Conservation (phyloP, 2,888 invertebrate genomes). For the Drosophila suboccidentalis region DNA sequence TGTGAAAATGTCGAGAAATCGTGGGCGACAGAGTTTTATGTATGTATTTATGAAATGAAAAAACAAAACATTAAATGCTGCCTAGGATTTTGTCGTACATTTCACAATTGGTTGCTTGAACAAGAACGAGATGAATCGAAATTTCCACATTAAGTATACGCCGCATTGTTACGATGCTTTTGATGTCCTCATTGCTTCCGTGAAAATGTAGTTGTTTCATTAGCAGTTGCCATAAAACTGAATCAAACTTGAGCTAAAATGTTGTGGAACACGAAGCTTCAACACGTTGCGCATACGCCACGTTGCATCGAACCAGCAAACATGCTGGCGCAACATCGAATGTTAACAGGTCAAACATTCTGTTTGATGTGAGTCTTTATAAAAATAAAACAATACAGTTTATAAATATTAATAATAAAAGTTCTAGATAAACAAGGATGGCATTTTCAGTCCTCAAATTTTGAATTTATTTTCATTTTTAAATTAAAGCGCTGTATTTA, state of each 20-base stretch:
- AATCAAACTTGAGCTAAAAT: background rate
- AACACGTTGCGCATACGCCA: conserved; percentile 53
- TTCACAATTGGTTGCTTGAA: conserved; percentile 32
- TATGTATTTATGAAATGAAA: conserved; percentile 25
- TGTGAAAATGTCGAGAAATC: background rate
- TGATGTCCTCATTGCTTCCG: background rate
- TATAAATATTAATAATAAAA: background rate
- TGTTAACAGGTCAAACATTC: conserved; percentile 5
- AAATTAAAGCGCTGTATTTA: background rate
- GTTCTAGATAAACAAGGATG: background rate
- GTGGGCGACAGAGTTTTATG: conserved; percentile 9
- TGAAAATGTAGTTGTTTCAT: conserved; percentile 18
- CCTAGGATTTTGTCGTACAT: conserved; percentile 14
- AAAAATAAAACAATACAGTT: too few relatives aligned
- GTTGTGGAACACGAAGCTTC: background rate
- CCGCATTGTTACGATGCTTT: conserved; percentile 25
- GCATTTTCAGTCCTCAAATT: too few relatives aligned
- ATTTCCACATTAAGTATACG: conserved; percentile 31
- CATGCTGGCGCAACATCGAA: conserved; percentile 24
- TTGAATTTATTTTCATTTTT: background rate
- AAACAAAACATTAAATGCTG: conserved; percentile 22
- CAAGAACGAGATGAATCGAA: conserved; percentile 8
- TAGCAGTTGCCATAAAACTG: conserved; percentile 50
- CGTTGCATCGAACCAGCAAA: conserved; percentile 48
- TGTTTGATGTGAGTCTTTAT: background rate